Percentiles rank a stretch among this genome's conserved stretches.
These are phyloP conservation scores for Lordiphosa andalusiaca DNA, from an alignment of 2,888 invertebrate species.

Conservation along the genomic window DNA sequence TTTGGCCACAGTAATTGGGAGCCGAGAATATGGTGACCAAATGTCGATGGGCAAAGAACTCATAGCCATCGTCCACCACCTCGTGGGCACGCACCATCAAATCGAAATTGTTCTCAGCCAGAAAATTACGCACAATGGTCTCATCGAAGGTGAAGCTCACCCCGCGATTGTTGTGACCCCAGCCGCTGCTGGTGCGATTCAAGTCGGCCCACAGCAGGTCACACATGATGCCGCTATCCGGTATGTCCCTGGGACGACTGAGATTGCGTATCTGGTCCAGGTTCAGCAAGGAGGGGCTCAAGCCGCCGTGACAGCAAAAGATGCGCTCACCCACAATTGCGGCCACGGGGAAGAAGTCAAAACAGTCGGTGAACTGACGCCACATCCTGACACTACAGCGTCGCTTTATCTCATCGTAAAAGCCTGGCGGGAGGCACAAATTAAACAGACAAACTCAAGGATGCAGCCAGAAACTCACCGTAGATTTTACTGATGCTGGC, in stretches of 20 bases:
- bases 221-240: conserved; percentile 95
- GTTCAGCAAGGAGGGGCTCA: conserved; percentile 91
- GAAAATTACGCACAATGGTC: conserved; percentile 83
- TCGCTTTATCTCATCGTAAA: conserved; percentile 95
- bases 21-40: conserved; percentile 92
- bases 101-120: conserved; percentile 96
- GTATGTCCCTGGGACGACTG: conserved; percentile 97
- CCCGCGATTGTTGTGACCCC: conserved; percentile 99
- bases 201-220: conserved; percentile 97
- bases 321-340: conserved; percentile 93
- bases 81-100: conserved; percentile 98
- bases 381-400: conserved; percentile 97
- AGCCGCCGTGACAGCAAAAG: conserved; percentile 88
- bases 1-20: conserved; percentile 87
- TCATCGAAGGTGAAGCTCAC: conserved; percentile 98
- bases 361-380: conserved; percentile 99
- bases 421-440: conserved; percentile 70
- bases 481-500: conserved; percentile 81
- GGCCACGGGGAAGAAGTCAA: conserved; percentile 97
- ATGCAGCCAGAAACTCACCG: conserved; percentile 55
- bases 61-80: conserved; percentile 98
- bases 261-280: conserved; percentile 98
- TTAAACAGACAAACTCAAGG: too few relatives aligned
- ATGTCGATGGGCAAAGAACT: conserved; percentile 96
- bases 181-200: conserved; percentile 96